Evolutionary conservation across 2,797 vertebrate species (phyloP).

Genomic region (Sciurus vulgaris): DNA sequence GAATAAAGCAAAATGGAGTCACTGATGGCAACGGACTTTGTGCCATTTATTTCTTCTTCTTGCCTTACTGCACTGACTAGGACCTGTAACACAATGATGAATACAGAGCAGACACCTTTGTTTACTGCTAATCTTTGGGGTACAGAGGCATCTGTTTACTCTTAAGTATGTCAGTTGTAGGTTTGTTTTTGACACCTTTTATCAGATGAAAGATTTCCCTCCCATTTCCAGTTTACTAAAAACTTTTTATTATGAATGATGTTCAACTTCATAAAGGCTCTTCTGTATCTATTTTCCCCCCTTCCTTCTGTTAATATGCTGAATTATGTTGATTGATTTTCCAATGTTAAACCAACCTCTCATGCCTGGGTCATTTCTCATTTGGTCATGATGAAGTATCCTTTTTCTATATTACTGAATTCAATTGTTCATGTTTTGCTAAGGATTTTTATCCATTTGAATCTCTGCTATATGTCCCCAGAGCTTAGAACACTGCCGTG

Average conservation of each 20-base stretch:
- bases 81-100: background rate
- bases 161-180: background rate
- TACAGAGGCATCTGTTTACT: background rate
- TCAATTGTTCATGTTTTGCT: background rate
- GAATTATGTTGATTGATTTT: background rate
- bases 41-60: background rate
- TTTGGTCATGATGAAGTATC: background rate
- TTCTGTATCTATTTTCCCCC: background rate
- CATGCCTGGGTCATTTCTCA: background rate
- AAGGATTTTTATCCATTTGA: background rate
- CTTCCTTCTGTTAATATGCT: background rate
- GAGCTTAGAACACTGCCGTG: background rate
- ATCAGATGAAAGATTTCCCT: background rate
- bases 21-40: background rate
- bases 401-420: background rate
- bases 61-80: background rate
- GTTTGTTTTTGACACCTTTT: background rate
- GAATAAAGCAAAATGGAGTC: background rate
- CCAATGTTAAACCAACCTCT: background rate
- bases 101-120: background rate
- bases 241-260: background rate
- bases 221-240: background rate
- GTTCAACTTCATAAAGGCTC: background rate
- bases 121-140: background rate
- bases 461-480: background rate